Evolutionary conservation across 2,888 invertebrate species (phyloP).

Genomic region (Leptopilina drosophilae): DNA sequence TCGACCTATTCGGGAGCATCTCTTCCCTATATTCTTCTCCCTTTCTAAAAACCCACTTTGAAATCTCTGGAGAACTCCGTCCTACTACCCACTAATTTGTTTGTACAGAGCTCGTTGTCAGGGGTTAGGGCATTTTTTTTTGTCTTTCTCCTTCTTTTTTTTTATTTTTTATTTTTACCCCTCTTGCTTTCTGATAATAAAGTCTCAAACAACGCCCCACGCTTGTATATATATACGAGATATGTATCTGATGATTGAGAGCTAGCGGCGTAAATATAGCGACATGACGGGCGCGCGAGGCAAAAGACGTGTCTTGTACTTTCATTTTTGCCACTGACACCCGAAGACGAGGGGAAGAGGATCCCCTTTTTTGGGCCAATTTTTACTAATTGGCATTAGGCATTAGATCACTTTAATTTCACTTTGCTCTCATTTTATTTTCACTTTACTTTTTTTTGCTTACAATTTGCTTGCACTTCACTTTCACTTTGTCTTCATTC

Average conservation of each 20-base stretch:
- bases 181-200: background rate
- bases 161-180: background rate
- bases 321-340: background rate
- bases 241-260: constrained; percentile 24
- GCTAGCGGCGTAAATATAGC: constrained; percentile 12
- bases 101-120: constrained; percentile 30
- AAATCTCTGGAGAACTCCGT: constrained; percentile 37
- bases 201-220: constrained; percentile 12
- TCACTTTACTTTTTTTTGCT: too few species aligned
- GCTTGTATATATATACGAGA: background rate
- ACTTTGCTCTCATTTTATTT: too few species aligned
- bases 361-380: constrained; percentile 42
- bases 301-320: background rate
- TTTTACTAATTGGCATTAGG: background rate
- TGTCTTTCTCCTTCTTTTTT: constrained; percentile 2
- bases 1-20: too few species aligned
- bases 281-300: constrained; percentile 10
- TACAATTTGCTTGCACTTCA: too few species aligned
- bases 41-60: background rate
- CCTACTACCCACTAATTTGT: constrained; percentile 38
- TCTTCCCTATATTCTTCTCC: too few species aligned
- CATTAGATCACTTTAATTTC: too few species aligned
- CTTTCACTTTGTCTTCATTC: too few species aligned
- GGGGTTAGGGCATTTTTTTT: constrained; percentile 16
- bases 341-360: background rate